Evolutionary conservation across 2,113 vertebrate species (phyloP).

Genomic region (Poecilia latipinna): DNA sequence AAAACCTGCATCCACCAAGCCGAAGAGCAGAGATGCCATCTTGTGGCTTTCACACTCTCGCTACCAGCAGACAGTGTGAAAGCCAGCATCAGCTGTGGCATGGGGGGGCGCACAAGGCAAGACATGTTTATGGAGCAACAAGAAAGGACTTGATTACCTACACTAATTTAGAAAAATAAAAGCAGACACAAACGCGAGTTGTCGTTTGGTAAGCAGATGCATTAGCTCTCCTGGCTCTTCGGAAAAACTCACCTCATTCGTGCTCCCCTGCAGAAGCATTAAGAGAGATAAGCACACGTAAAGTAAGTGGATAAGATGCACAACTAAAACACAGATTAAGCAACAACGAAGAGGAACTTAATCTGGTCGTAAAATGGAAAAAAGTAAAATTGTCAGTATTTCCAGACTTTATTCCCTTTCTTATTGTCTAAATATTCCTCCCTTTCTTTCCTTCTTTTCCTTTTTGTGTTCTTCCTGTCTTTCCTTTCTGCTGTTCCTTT

Average conservation of each 20-base stretch:
- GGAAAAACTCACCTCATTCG: conserved; percentile 90
- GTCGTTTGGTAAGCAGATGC: neutral
- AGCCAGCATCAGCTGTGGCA: neutral
- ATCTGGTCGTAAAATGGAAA: neutral
- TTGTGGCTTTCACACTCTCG: neutral
- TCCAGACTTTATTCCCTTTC: neutral
- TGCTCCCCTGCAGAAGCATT: conserved; percentile 89
- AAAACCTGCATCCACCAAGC: too few relatives aligned
- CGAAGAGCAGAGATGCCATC: too few relatives aligned
- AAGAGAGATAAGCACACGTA: conserved; percentile 63
- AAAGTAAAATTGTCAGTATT: neutral
- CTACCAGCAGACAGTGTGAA: too few relatives aligned
- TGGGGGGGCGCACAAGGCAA: neutral
- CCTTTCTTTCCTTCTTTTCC: neutral
- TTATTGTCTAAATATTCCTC: neutral
- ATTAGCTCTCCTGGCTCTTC: neutral
- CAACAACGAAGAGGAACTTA: neutral
- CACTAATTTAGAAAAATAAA: neutral
- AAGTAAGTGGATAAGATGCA: conserved; percentile 4
- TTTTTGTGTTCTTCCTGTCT: neutral
- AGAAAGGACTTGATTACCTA: neutral
- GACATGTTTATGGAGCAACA: neutral
- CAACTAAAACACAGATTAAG: neutral
- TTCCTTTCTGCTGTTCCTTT: neutral
- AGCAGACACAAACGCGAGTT: neutral